Percentiles rank a stretch among this genome's conserved stretches.
These are phyloP conservation scores for Lota lota DNA, from an alignment of 2,113 vertebrate species.

Conservation along the genomic window DNA sequence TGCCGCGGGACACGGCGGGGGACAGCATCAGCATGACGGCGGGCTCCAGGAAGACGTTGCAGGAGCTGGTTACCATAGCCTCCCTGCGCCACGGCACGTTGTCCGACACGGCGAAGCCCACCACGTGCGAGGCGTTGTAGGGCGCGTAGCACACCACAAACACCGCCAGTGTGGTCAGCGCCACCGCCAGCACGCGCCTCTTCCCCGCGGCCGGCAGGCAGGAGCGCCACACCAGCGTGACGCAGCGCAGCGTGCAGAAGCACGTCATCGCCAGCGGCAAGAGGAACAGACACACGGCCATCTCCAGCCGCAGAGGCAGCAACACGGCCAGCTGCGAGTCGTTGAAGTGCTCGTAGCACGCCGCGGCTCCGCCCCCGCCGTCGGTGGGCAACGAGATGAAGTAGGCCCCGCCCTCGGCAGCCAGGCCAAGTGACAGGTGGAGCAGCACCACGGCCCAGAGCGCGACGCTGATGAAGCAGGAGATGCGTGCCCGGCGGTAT, in stretches of 20 bases:
- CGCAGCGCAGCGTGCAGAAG: constrained; percentile 74
- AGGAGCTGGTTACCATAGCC: constrained; percentile 72
- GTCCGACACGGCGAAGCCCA: constrained; percentile 52
- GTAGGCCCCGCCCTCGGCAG: constrained; percentile 53
- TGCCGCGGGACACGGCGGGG: constrained; percentile 45
- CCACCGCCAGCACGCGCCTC: constrained; percentile 65
- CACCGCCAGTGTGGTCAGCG: constrained; percentile 68
- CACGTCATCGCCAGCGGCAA: constrained; percentile 67
- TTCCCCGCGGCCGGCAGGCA: constrained; percentile 61
- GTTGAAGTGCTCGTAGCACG: constrained; percentile 72
- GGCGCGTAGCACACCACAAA: constrained; percentile 79
- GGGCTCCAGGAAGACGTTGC: constrained; percentile 78
- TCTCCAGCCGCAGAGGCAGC: constrained; percentile 73
- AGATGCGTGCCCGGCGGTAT: constrained; percentile 69
- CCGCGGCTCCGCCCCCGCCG: constrained; percentile 17
- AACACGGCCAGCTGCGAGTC: constrained; percentile 65
- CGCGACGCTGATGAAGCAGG: constrained; percentile 62
- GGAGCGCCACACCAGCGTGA: constrained; percentile 67
- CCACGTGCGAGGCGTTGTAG: constrained; percentile 77
- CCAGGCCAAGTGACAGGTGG: constrained; percentile 64
- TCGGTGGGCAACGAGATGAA: constrained; percentile 47
- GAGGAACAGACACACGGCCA: constrained; percentile 70
- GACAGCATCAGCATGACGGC: constrained; percentile 76
- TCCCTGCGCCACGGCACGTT: constrained; percentile 64
- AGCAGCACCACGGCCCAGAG: constrained; percentile 69